Conservation (phyloP, 37 sponge, comb jelly and placozoan genomes). For the Tethya wilhelma region DNA sequence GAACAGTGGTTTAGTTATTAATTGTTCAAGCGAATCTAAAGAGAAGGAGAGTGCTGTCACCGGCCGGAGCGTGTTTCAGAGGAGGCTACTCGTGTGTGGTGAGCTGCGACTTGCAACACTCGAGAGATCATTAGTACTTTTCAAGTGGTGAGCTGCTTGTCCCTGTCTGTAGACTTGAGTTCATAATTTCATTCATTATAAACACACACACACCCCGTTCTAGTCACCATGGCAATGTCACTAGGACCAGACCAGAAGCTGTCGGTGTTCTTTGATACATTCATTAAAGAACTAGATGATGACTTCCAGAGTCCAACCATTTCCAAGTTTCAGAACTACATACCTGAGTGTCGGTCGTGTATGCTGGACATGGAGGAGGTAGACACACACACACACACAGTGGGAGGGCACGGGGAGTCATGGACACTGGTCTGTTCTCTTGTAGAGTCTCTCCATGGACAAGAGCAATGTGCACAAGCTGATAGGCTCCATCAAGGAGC, state of each 20-base stretch:
- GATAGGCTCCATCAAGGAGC: conserved; percentile 54
- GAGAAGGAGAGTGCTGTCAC: no score
- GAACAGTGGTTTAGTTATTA: no score
- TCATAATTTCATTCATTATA: not conserved
- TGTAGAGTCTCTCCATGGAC: conserved; percentile 60
- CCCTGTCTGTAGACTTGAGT: not conserved
- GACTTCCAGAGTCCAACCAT: conserved; percentile 58
- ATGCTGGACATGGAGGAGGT: conserved; percentile 78
- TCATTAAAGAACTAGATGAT: conserved; percentile 72
- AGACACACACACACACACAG: not conserved
- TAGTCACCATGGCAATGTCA: conserved; percentile 1
- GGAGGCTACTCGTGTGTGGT: no score
- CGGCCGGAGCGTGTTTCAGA: no score
- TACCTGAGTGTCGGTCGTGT: conserved; percentile 58
- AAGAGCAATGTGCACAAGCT: conserved; percentile 72
- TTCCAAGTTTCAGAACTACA: conserved; percentile 70
- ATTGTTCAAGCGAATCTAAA: no score
- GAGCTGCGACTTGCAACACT: no score
- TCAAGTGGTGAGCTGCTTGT: not conserved
- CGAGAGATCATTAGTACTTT: no score
- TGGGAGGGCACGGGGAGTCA: not conserved
- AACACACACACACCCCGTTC: not conserved
- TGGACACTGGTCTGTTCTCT: conserved; percentile 5
- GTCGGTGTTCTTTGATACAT: conserved; percentile 42
- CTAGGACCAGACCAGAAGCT: conserved; percentile 11